A percentile compares a stretch with the other conserved stretches of the same genome.
These are phyloP conservation scores for Schlechtendalia chinensis DNA, from an alignment of 1,140 invertebrate genomes.

Conservation along the genomic window DNA sequence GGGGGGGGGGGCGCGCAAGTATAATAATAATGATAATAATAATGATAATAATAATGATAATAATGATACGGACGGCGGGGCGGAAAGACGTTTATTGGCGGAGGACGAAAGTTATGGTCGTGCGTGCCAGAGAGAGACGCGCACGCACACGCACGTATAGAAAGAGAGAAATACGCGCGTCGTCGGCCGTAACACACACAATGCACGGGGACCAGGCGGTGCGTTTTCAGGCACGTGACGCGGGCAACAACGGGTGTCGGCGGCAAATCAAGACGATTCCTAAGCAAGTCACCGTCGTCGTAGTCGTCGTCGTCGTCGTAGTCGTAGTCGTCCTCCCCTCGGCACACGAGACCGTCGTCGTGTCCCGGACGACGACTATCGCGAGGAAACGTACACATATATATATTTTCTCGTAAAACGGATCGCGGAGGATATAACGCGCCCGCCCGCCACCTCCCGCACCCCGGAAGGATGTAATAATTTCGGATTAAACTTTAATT, in stretches of 20 bases:
- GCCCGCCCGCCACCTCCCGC: neutral
- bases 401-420: too few species aligned
- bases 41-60: too few species aligned
- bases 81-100: conserved; percentile 20
- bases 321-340: too few species aligned
- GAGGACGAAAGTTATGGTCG: conserved; percentile 23
- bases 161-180: neutral
- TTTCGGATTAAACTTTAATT: conserved; percentile 49
- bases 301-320: conserved; percentile 2
- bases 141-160: too few species aligned
- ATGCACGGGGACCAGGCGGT: too few species aligned
- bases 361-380: neutral
- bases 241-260: conserved; percentile 33
- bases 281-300: conserved; percentile 44
- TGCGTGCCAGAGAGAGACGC: neutral
- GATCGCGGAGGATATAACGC: neutral
- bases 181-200: too few species aligned
- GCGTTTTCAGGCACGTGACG: conserved; percentile 41
- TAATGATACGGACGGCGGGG: neutral
- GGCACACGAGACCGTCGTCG: neutral
- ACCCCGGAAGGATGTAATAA: conserved; percentile 28
- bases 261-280: conserved; percentile 48
- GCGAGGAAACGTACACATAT: too few species aligned
- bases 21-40: neutral
- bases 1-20: neutral